Percentiles rank a stretch among this genome's conserved stretches.
Evolutionary conservation across 1,140 invertebrate genomes (phyloP).

Genomic region (Diachasma alloeum): DNA sequence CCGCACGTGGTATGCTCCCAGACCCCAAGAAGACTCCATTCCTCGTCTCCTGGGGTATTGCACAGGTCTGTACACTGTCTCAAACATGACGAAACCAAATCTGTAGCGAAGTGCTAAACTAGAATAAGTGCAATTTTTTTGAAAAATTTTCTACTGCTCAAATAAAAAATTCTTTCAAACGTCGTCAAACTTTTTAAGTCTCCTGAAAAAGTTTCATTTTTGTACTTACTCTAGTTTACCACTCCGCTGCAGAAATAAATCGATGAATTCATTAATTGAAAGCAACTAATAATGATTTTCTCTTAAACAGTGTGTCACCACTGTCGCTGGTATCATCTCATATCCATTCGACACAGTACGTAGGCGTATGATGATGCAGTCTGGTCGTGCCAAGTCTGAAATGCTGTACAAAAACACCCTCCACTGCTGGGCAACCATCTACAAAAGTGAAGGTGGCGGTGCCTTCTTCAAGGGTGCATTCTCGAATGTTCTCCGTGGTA

Average conservation of each 20-base stretch:
- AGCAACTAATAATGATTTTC: neutral
- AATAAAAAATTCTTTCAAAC: too few relatives aligned
- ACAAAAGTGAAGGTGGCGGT: constrained; percentile 69
- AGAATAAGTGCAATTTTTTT: too few relatives aligned
- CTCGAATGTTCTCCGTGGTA: constrained; percentile 81
- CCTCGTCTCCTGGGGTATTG: constrained; percentile 79
- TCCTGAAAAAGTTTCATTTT: too few relatives aligned
- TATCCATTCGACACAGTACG: constrained; percentile 92
- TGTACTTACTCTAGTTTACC: too few relatives aligned
- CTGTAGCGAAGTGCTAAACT: too few relatives aligned
- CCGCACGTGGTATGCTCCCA: constrained; percentile 86
- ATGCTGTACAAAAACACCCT: constrained; percentile 78
- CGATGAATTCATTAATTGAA: neutral
- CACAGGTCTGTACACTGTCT: constrained; percentile 68
- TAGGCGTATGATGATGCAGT: constrained; percentile 92
- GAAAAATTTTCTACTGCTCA: too few relatives aligned
- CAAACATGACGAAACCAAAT: too few relatives aligned
- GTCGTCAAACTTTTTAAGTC: too few relatives aligned
- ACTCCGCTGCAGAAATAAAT: too few relatives aligned
- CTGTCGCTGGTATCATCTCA: constrained; percentile 80
- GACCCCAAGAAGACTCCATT: constrained; percentile 84
- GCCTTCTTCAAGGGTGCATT: constrained; percentile 87
- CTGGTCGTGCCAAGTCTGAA: constrained; percentile 73
- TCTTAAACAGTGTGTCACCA: constrained; percentile 71
- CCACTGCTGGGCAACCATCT: constrained; percentile 78